A percentile compares a stretch with the other conserved stretches of the same genome.
These are phyloP conservation scores for Rallus limicola DNA, from an alignment of 2,113 vertebrate genomes.

Conservation along the genomic window DNA sequence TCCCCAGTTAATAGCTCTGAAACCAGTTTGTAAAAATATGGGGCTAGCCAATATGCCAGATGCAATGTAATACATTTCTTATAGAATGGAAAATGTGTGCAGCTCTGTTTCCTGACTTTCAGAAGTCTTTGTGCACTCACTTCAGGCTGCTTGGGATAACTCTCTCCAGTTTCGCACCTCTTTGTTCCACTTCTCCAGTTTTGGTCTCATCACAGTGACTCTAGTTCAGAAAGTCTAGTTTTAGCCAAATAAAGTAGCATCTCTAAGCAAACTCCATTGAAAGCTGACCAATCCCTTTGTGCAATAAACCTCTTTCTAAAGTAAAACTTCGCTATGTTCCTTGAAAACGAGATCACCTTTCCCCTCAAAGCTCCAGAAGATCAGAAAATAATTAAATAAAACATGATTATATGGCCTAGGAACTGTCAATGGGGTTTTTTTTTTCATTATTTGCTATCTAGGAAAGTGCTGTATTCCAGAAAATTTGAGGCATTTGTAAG, in stretches of 20 bases:
- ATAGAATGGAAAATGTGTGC: neutral
- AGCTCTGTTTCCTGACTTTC: neutral
- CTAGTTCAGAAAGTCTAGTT: neutral
- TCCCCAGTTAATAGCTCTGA: neutral
- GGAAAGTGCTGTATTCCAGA: neutral
- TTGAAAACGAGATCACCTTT: neutral
- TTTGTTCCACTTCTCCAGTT: neutral
- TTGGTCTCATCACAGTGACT: neutral
- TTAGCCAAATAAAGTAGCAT: neutral
- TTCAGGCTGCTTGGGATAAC: neutral
- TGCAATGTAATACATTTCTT: neutral
- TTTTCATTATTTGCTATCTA: neutral
- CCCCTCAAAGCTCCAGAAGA: neutral
- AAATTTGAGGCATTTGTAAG: neutral
- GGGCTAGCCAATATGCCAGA: neutral
- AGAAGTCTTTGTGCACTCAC: neutral
- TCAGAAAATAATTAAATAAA: slow-evolving; percentile 26
- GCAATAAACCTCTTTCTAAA: neutral
- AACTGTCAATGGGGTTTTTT: neutral
- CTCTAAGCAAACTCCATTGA: neutral
- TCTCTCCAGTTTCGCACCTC: neutral
- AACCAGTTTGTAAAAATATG: neutral
- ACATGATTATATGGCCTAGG: neutral
- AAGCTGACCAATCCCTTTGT: neutral
- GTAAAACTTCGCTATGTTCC: neutral